Conservation (phyloP, 2,888 invertebrate genomes). For the Heliconius cydno region DNA sequence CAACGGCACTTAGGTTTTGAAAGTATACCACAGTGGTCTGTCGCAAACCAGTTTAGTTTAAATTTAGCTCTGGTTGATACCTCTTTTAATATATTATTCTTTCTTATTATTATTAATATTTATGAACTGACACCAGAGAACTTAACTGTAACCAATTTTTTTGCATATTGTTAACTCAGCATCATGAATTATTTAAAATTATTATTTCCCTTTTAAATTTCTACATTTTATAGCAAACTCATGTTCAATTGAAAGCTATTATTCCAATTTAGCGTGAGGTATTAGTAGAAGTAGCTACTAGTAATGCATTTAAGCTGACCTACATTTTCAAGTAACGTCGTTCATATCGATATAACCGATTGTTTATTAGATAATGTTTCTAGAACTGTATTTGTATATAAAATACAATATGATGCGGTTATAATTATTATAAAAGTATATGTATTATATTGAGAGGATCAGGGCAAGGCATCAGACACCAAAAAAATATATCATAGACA, state of each 20-base stretch:
- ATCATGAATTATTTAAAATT: not conserved
- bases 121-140: not conserved
- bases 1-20: conserved; percentile 31
- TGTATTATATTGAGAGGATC: not conserved
- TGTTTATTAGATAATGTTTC: conserved; percentile 5
- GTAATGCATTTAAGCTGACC: conserved; percentile 22
- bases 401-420: not conserved
- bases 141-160: not conserved
- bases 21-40: conserved; percentile 28
- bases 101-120: not conserved
- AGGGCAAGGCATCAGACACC: not conserved
- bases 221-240: not conserved
- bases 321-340: conserved; percentile 23
- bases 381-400: not conserved
- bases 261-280: conserved; percentile 12
- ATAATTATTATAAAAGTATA: not conserved
- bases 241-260: conserved; percentile 12
- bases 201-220: not conserved
- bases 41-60: conserved; percentile 29
- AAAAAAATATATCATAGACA: not conserved
- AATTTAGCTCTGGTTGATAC: conserved; percentile 6
- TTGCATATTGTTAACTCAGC: not conserved
- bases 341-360: conserved; percentile 8
- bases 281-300: conserved; percentile 10
- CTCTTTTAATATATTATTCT: conserved; percentile 21